Base-by-base conservation (phyloP, 2,888 invertebrate genomes). In the Frankliniella intonsa region DNA sequence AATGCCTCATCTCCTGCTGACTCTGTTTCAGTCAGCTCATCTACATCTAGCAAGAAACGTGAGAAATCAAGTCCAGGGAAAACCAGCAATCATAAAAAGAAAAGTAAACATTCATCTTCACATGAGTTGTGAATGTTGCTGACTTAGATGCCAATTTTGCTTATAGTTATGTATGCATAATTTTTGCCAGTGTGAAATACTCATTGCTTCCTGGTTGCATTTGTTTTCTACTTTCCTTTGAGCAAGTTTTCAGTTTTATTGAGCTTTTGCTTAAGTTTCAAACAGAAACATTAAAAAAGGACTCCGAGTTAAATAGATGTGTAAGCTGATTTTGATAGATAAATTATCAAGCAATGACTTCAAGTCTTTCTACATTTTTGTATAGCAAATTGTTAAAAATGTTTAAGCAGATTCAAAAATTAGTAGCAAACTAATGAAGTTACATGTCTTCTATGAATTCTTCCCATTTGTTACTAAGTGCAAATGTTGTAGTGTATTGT, bases 21-120 rank as follows among this genome's bases (percentile, higher is more conserved):
- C 25, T 76, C 69, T 22, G 69, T 76, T n/a, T 76, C 69, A 10
- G 69, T 76, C 12, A 76, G 69, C 25, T 76, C 69, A 22, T 76
- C 69, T 12, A 25, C 69, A 76, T 76, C 69, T 12, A 76, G 69
- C 25, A 76, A 76, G 12, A 76, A 76, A 25, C 69, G 69, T 25
- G 69, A 76, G 25, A 76, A 76, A 76, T 76, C 69, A 76, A 76
- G 69, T 76, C 69, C 69, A 10, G 69, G 69, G 12, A 76, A 76
- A 22, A 76, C 25, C 25, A 25, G 69, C 25, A 76, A 25, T 76
- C 69, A 76, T 22, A 76, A 76, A 25, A 76, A 76, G 10, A 76
- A 76, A 25, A 76, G 69, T 22, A 76, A 76, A 22, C 69, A 76
- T 76, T 76, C 69, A 22, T 76, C 69, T 25, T 76, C 69, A 10